Conservation (phyloP, 2,797 vertebrate species). For the Oreochromis mossambicus region DNA sequence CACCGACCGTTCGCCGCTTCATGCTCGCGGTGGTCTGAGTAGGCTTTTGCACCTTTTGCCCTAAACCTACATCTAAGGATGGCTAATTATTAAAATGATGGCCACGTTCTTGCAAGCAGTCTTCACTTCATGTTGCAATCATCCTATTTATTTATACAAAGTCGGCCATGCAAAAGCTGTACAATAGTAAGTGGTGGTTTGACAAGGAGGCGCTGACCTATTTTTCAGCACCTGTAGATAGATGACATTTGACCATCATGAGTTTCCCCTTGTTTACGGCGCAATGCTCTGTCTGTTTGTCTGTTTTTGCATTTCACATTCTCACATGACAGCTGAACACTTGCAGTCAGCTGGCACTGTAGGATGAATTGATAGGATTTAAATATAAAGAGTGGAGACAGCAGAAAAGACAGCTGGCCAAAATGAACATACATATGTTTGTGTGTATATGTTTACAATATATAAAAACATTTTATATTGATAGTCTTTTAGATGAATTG, state of each 20-base stretch:
- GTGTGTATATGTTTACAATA: neutral
- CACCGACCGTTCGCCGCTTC: neutral
- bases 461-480: neutral
- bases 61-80: neutral
- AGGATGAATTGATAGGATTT: neutral
- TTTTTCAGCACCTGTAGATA: neutral
- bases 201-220: neutral
- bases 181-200: neutral
- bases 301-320: neutral
- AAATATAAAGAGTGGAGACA: neutral
- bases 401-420: neutral
- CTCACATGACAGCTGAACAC: neutral
- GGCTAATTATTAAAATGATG: neutral
- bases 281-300: neutral
- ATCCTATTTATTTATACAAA: neutral
- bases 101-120: neutral
- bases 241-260: neutral
- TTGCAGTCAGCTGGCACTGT: neutral
- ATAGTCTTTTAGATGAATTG: neutral
- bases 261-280: accelerated
- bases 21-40: neutral
- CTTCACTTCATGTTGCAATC: neutral
- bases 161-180: neutral
- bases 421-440: neutral
- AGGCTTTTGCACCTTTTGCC: neutral